Evolutionary conservation across 2,797 vertebrate species (phyloP).

Genomic region (Phoebastria nigripes): DNA sequence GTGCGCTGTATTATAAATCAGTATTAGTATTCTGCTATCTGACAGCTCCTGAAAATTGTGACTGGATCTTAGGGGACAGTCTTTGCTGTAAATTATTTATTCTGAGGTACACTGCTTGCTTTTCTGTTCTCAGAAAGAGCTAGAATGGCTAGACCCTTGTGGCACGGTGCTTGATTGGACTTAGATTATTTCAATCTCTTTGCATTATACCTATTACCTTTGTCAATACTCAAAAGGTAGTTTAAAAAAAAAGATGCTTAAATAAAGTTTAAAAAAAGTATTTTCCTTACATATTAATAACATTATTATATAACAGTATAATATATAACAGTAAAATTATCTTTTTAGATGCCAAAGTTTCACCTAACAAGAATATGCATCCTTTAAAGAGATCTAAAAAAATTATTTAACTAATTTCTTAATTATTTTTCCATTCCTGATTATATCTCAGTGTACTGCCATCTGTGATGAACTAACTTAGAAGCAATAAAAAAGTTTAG

Average conservation of each 20-base stretch:
- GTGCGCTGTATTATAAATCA: conserved; percentile 5
- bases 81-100: conserved; percentile 39
- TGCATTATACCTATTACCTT: background rate
- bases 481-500: background rate
- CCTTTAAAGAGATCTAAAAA: background rate
- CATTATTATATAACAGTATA: too few species aligned
- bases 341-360: background rate
- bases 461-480: background rate
- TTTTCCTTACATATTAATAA: background rate
- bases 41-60: conserved; percentile 37
- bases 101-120: background rate
- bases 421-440: background rate
- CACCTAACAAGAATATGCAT: background rate
- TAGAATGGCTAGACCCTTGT: background rate
- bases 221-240: background rate
- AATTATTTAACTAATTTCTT: background rate
- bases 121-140: background rate
- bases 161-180: background rate
- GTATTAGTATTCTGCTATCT: conserved; percentile 15
- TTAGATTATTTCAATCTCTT: background rate
- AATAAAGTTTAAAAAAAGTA: background rate
- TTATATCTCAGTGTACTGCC: background rate
- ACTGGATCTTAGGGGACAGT: background rate
- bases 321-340: background rate
- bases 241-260: background rate